Conservation (phyloP, 2,113 vertebrate genomes). For the Leucosticte australis region DNA sequence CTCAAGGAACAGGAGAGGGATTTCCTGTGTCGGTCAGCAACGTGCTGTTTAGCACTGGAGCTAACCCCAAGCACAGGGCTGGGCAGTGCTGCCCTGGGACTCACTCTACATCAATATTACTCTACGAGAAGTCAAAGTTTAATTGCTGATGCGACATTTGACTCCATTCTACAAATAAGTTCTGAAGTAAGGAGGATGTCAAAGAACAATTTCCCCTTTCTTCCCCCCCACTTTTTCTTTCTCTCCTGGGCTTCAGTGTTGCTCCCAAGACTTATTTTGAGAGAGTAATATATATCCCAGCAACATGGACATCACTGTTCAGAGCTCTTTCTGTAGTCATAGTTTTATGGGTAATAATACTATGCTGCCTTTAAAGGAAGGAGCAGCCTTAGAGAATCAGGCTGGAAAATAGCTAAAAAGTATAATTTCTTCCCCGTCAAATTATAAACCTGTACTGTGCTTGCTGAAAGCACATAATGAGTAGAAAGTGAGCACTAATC, state of each 20-base stretch:
- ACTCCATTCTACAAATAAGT: constrained; percentile 18
- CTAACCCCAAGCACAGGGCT: constrained; percentile 5
- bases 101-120: constrained; percentile 50
- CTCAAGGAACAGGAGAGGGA: constrained; percentile 68
- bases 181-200: constrained; percentile 38
- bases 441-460: constrained; percentile 19
- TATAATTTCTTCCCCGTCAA: not conserved
- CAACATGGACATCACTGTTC: not conserved
- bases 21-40: constrained; percentile 72
- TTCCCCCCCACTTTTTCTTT: not conserved
- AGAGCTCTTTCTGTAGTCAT: not conserved
- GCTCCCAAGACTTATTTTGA: not conserved
- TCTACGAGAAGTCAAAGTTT: constrained; percentile 64
- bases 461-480: constrained; percentile 56
- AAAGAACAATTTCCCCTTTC: not conserved
- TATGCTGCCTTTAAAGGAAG: not conserved
- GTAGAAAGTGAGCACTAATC: constrained; percentile 45
- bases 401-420: constrained; percentile 23
- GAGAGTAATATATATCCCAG: not conserved
- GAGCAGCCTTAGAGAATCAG: not conserved
- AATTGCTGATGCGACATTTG: constrained; percentile 42
- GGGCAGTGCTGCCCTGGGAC: constrained; percentile 21
- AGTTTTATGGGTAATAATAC: not conserved
- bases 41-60: constrained; percentile 69
- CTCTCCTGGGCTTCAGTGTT: not conserved